Percentiles rank a stretch among this genome's conserved stretches.
phyloP scores from a whole-genome alignment of 2,797 vertebrate species.

The Macroramphosus scolopax region DNA sequence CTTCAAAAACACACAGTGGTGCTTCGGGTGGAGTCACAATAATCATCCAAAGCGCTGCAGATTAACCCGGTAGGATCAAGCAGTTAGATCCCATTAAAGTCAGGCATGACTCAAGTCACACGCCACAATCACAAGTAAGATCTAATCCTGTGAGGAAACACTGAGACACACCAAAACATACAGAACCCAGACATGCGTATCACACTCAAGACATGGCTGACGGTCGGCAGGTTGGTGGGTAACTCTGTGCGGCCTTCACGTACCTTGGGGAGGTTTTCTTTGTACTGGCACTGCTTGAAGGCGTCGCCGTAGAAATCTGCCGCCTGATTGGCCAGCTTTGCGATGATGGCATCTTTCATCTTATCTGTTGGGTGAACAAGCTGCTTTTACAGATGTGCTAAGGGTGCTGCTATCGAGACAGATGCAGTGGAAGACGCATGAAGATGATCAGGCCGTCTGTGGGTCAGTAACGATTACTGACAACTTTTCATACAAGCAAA shows the following conservation, averaged over 20 bases:
- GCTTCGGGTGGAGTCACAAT: no score
- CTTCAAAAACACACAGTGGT: no score
- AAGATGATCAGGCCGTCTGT: neutral
- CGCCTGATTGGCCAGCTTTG: constrained; percentile 95
- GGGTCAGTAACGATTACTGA: neutral
- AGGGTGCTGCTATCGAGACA: no score
- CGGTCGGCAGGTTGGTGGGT: neutral
- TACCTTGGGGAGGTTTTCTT: constrained; percentile 98
- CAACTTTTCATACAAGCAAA: no score
- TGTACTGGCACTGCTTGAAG: constrained; percentile 98
- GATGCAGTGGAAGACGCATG: no score
- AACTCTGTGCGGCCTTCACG: constrained; percentile 46
- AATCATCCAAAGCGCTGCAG: no score
- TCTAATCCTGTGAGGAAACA: no score
- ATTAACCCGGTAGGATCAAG: no score
- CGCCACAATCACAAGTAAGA: no score
- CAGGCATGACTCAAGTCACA: no score
- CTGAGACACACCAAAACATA: neutral
- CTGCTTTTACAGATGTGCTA: constrained; percentile 2
- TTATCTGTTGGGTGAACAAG: constrained; percentile 79
- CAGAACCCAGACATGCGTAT: constrained; percentile 2
- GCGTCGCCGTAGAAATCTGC: constrained; percentile 97
- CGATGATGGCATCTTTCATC: constrained; percentile 98
- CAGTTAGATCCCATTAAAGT: no score
- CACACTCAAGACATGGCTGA: constrained; percentile 10